Conservation (phyloP, 2,888 invertebrate species). For the Ophion ellenae region DNA sequence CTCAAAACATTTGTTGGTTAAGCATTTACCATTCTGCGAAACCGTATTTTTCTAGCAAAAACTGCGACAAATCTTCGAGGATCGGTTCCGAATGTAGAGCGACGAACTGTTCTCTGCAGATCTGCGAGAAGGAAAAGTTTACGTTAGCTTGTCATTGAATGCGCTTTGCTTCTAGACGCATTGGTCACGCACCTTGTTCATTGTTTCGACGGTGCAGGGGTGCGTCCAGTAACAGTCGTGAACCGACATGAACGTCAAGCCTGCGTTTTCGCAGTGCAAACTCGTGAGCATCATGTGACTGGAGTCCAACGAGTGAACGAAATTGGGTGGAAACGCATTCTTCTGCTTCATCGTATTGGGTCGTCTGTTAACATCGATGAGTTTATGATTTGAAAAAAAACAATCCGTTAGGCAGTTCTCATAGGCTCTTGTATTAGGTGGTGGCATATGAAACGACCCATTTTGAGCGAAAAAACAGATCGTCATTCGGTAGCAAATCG, state of each 20-base stretch:
- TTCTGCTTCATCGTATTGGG: conserved; percentile 95
- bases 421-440: too few relatives aligned
- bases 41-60: conserved; percentile 88
- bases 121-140: conserved; percentile 85
- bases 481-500: neutral
- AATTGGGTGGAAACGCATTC: conserved; percentile 99
- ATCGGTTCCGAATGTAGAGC: conserved; percentile 96
- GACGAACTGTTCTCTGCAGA: conserved; percentile 99
- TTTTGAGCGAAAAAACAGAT: too few relatives aligned
- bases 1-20: neutral
- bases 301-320: conserved; percentile 99
- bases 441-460: too few relatives aligned
- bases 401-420: neutral
- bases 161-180: neutral
- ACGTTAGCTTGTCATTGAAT: too few relatives aligned
- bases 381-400: neutral
- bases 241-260: conserved; percentile 96
- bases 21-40: conserved; percentile 51
- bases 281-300: conserved; percentile 99
- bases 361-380: conserved; percentile 84
- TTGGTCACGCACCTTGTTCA: conserved; percentile 90
- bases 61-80: conserved; percentile 92
- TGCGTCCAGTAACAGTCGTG: conserved; percentile 99
- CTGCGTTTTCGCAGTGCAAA: conserved; percentile 91
- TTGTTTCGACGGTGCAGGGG: conserved; percentile 91